Conservation (phyloP, 1,140 invertebrate genomes). For the Pseudachorutes palmiensis region DNA sequence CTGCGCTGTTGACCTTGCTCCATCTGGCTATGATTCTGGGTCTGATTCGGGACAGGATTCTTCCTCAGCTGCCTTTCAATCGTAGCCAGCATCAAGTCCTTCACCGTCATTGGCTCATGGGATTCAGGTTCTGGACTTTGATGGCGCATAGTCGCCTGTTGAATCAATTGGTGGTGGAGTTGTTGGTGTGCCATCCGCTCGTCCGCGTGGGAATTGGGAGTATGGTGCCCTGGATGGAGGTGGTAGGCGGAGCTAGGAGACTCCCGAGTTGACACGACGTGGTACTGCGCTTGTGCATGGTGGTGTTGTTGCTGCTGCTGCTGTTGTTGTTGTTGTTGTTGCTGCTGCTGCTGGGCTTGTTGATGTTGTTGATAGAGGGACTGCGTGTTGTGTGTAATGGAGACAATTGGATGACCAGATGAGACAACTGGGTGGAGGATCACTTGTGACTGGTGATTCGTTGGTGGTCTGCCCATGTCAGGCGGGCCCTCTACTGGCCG, state of each 20-base stretch:
- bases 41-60: slow-evolving; percentile 44
- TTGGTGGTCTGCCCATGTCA: neutral
- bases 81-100: slow-evolving; percentile 64
- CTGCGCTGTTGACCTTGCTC: slow-evolving; percentile 41
- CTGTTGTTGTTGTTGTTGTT: slow-evolving; percentile 32
- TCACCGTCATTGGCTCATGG: slow-evolving; percentile 52
- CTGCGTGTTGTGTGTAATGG: neutral
- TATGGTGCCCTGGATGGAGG: slow-evolving; percentile 16
- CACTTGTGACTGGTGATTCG: neutral
- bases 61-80: slow-evolving; percentile 65
- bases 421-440: neutral
- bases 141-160: slow-evolving; percentile 19
- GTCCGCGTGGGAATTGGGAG: slow-evolving; percentile 2
- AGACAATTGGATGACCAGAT: neutral
- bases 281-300: too few relatives aligned
- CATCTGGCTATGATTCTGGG: slow-evolving; percentile 1
- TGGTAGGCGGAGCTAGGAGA: slow-evolving; percentile 19
- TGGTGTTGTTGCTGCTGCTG: slow-evolving; percentile 37
- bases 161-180: too few relatives aligned
- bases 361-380: neutral
- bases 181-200: slow-evolving; percentile 7
- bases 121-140: slow-evolving; percentile 30
- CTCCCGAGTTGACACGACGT: neutral
- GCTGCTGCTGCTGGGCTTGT: slow-evolving; percentile 25
- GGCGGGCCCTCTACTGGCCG: slow-evolving; percentile 11